Base-by-base conservation (phyloP, 2,888 invertebrate genomes). In the Drosophila borealis region DNA sequence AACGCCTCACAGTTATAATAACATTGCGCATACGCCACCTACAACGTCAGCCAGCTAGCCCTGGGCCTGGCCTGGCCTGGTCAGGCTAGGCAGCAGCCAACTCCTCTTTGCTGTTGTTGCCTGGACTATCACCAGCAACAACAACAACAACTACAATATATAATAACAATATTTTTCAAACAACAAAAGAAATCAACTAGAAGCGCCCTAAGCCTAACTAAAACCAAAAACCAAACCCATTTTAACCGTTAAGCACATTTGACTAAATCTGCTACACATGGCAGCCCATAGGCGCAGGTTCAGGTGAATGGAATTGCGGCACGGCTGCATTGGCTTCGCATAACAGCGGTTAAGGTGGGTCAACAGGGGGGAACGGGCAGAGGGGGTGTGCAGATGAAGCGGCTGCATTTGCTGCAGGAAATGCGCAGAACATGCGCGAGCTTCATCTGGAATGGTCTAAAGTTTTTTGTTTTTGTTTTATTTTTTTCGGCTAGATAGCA, bases 121-220 rank as follows among this genome's bases (percentile, higher is more conserved):
- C 84, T 74, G 69, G 46, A 48, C 54, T 34, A 29, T 39, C 46
- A 19, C n/a, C 50, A 37, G 37, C 42, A 44, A 41, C 34, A 54
- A 34, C 29, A 57, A 60, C 25, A 50, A 55, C 42, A 67, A 56
- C 49, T 49, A 60, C 45, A 53, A 68, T 68, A 73, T 84, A 86
- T 89, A 82, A 89, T 89, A 82, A 89, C 81, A 89, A 82, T 87
- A 89, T 89, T 89, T 87, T 87, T 78, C 78, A 78, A 73, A 70
- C 75, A 88, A 89, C 89, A 88, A 89, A 89, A 84, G 89, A 84
- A 89, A 89, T 89, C 89, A 84, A 88, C 88, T 78, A 89, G 81
- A 89, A 83, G 89, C 89, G 83, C 89, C 88, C 66, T 55, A 53
- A 89, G 82, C 81, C 45, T 3, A 60, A 70, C 61, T 70, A 36